Evolutionary conservation across 2,888 invertebrate species (phyloP).

Genomic region (Rhorus exstirpatorius): DNA sequence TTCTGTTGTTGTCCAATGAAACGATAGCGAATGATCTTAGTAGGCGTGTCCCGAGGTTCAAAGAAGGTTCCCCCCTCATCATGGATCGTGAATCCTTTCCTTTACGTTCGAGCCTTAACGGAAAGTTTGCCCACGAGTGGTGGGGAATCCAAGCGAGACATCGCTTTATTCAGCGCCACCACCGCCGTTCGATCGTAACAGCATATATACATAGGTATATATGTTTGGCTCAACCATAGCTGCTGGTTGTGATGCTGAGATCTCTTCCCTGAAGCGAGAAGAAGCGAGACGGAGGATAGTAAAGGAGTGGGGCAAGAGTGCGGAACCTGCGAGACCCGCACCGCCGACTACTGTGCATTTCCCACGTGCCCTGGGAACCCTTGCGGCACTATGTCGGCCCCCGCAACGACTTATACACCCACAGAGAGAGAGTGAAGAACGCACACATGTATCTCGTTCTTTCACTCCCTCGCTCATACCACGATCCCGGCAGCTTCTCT

Average conservation of each 20-base stretch:
- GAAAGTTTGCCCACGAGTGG: constrained; percentile 15
- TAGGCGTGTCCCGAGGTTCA: constrained; percentile 78
- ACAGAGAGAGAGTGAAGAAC: constrained; percentile 60
- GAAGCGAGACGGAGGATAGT: constrained; percentile 77
- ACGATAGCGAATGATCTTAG: constrained; percentile 79
- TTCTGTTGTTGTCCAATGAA: constrained; percentile 78
- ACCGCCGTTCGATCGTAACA: constrained; percentile 51
- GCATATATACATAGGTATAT: constrained; percentile 15
- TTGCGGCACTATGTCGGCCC: constrained; percentile 86
- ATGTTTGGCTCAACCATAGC: constrained; percentile 62
- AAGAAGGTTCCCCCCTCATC: constrained; percentile 72
- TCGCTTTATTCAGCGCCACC: constrained; percentile 65
- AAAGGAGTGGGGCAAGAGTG: constrained; percentile 75
- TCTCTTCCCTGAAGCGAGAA: constrained; percentile 60
- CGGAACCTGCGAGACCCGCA: constrained; percentile 77
- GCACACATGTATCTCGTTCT: constrained; percentile 23
- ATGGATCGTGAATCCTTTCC: constrained; percentile 51
- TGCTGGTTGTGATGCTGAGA: constrained; percentile 70
- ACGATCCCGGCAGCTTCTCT: constrained; percentile 22
- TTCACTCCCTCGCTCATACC: constrained; percentile 35
- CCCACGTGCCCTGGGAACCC: constrained; percentile 88
- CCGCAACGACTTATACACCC: constrained; percentile 79
- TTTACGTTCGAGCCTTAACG: constrained; percentile 38
- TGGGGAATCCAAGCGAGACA: constrained; percentile 42
- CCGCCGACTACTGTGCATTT: constrained; percentile 88